Base-by-base conservation (phyloP, 2,797 vertebrate species). In the Chloroceryle inda region DNA sequence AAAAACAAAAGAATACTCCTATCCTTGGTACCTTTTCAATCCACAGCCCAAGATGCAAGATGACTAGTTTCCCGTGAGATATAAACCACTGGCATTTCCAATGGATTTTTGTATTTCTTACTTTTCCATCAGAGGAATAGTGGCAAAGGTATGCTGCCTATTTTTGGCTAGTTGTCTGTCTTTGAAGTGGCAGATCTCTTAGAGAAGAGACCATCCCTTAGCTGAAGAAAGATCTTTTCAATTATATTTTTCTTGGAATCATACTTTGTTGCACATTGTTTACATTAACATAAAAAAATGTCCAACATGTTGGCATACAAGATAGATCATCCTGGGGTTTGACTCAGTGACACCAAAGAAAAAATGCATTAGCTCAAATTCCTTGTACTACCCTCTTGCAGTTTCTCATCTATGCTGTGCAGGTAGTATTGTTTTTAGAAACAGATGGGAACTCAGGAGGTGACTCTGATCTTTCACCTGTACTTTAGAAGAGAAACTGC, bases 381-480 rank as follows among this genome's bases (percentile, higher is more conserved):
- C 31, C 33, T 88, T 85, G 9, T 29, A 35, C 20, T 26, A 47
- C 23, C 21, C n/a, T 83, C 68, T 58, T 38, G 35, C 16, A 20
- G 59, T 69, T 84, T 47, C 52, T 83, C 77, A 85, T 76, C 47
- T 88, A 4, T 92, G 62, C 63, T 56, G 35, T 61, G 52, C 69
- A 84, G 55, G 74, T 47, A 89, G 35, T 37, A 75, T 40, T 59
- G 42, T 81, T 91, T 96, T 85, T 42, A 73, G 85, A 94, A 94
- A 63, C 88, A 96, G 89, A 84, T 95, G 88, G 89, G 31, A 93
- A 86, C 88, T 87, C 85, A 79, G 91, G 73, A 92, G 84, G 82
- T 49, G 55, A 42, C 47, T 89, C 42, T 84, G 80, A 84, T 81
- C 92, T 94, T 92, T 92, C 74, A 90, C 88, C 88, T 77, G 66